Base-by-base conservation (phyloP, 1,140 invertebrate species). In the Zaprionus taronus region DNA sequence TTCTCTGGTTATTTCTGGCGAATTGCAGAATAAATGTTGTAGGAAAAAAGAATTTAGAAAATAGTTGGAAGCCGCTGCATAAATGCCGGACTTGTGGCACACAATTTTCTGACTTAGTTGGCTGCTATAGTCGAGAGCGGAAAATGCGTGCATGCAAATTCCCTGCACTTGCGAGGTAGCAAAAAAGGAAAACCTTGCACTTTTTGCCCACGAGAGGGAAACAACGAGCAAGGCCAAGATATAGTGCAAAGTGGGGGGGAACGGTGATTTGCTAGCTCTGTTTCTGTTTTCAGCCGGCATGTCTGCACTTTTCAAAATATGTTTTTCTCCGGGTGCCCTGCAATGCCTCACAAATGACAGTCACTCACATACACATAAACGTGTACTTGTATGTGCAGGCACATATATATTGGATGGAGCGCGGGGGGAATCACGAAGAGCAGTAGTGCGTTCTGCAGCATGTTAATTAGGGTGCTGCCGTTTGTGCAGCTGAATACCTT, bases 111-210 rank as follows among this genome's bases (percentile, higher is more conserved):
- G 70, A 66, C 56, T 60, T 53, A 65, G 20, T 28, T 31, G 22
- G 28, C 14, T 34, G 31, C 47, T 64, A 51, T 56, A 53, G 81
- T 55, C 64, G 44, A 58, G 17, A 41, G 72, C 56, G 72, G 72
- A 74, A 90, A 85, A 90, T 89, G 82, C 85, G 86, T 90, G 71
- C 77, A 82, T 85, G 86, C 70, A 91, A 89, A 87, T 87, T 85
- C 47, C 31, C 24, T 60, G 61, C 64, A 78, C 31, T 65, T 36
- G 53, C 51, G 34, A 80, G 57, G 28, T 53, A 56, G 28, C 47
- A 70, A 47, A 74, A 72, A 76, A 71, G 17, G 2, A 17, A 47
- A 47, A 20, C n/a, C 41, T 77, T 80, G 65, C 63, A 77, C 36
- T 77, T 72, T 74, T 81, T 74, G 53, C 58, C 61, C 55, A 38